Evolutionary conservation across 2,888 invertebrate species (phyloP).

Genomic region (Folsomia candida): DNA sequence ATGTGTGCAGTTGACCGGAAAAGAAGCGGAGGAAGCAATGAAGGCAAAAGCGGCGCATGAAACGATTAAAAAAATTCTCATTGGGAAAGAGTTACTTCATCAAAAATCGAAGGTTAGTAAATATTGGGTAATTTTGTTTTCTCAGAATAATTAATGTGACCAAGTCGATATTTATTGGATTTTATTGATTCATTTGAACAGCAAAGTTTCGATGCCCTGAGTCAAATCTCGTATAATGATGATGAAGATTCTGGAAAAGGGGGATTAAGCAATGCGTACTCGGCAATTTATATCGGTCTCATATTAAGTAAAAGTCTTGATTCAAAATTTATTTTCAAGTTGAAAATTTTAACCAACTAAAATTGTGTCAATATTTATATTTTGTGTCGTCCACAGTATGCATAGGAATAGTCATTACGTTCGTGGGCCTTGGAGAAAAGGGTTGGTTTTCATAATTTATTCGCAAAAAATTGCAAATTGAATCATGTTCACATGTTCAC

Average conservation of each 20-base stretch:
- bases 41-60: slow-evolving; percentile 37
- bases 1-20: slow-evolving; percentile 27
- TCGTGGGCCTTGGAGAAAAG: slow-evolving; percentile 50
- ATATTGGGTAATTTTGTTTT: background rate
- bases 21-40: slow-evolving; percentile 32
- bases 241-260: slow-evolving; percentile 37
- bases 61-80: slow-evolving; percentile 37
- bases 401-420: slow-evolving; percentile 48
- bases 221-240: slow-evolving; percentile 28
- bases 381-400: slow-evolving; percentile 35
- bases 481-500: background rate
- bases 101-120: slow-evolving; percentile 33
- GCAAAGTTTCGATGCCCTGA: slow-evolving; percentile 38
- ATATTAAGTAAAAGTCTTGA: slow-evolving; percentile 43
- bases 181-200: too few species aligned
- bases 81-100: slow-evolving; percentile 34
- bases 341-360: too few species aligned
- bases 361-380: too few species aligned
- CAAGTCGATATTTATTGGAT: too few species aligned
- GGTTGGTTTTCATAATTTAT: slow-evolving; percentile 26
- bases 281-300: slow-evolving; percentile 48
- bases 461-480: background rate
- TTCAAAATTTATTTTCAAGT: too few species aligned
- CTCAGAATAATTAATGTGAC: background rate
- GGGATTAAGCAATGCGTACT: slow-evolving; percentile 40